Evolutionary conservation across 2,888 invertebrate species (phyloP).

Genomic region (Tricholauxania praeusta): DNA sequence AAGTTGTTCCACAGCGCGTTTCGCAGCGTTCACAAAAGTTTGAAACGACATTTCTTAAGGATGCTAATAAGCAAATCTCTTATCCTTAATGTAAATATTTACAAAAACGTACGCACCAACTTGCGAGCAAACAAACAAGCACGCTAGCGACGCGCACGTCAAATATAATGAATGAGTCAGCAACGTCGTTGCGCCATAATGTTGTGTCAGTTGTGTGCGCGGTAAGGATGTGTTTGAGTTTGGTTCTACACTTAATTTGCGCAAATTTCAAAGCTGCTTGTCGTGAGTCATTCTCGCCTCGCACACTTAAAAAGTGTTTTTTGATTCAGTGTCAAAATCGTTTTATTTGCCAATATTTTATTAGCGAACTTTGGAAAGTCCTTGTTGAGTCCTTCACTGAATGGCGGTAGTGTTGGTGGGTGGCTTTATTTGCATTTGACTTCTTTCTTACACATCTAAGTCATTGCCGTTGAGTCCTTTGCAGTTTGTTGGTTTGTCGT

Average conservation of each 20-base stretch:
- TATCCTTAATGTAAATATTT: conserved; percentile 62
- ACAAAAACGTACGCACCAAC: conserved; percentile 54
- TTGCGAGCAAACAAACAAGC: background rate
- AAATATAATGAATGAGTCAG: conserved; percentile 28
- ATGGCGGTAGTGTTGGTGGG: conserved; percentile 4
- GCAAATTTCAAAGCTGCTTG: too few relatives aligned
- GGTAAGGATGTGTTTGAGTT: background rate
- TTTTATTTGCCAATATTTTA: conserved; percentile 64
- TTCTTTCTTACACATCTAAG: conserved; percentile 14
- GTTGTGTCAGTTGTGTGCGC: background rate
- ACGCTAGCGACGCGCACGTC: background rate
- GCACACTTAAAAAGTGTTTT: conserved; percentile 45
- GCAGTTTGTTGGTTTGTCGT: too few relatives aligned
- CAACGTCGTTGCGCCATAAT: background rate
- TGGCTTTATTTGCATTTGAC: conserved; percentile 27
- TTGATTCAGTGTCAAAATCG: conserved; percentile 67
- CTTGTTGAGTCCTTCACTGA: background rate
- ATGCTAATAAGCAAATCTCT: conserved; percentile 62
- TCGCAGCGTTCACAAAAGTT: too few relatives aligned
- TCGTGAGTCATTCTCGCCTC: too few relatives aligned
- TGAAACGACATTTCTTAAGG: conserved; percentile 41
- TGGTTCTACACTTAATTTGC: background rate
- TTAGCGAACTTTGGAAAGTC: conserved; percentile 35
- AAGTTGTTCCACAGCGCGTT: too few relatives aligned
- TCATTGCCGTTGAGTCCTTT: conserved; percentile 3